A percentile compares a stretch with the other conserved stretches of the same genome.
Evolutionary conservation across 1,140 invertebrate genomes (phyloP).

Genomic region (Meteorus sp.): DNA sequence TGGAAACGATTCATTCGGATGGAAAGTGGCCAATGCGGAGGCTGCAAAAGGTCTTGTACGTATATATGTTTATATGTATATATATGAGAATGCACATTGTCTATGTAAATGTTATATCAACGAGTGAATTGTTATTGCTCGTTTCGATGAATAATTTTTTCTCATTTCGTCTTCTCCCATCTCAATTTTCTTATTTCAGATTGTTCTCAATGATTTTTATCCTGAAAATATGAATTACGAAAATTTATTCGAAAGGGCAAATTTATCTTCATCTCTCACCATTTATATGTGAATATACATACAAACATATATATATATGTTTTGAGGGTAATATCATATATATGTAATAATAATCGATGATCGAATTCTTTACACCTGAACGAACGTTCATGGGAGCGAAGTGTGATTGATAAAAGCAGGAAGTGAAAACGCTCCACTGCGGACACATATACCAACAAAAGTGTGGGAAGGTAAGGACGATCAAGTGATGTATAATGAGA

Average conservation of each 20-base stretch:
- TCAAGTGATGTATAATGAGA: neutral
- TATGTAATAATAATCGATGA: conserved; percentile 15
- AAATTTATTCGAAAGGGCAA: conserved; percentile 4
- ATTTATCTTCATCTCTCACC: neutral
- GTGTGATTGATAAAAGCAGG: conserved; percentile 3
- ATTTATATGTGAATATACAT: too few species aligned
- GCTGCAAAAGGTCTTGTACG: conserved; percentile 14
- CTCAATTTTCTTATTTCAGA: neutral
- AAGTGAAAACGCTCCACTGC: neutral
- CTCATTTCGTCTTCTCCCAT: neutral
- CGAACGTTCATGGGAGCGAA: conserved; percentile 1
- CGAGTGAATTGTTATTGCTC: neutral
- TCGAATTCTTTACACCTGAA: neutral
- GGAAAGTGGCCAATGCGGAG: conserved; percentile 11
- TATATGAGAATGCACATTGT: conserved; percentile 13
- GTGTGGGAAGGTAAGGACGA: neutral
- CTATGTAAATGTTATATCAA: neutral
- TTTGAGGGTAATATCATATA: too few species aligned
- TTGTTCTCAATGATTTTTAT: neutral
- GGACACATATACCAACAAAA: too few species aligned
- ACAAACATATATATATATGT: neutral
- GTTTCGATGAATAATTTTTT: neutral
- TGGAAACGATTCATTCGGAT: conserved; percentile 19
- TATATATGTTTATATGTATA: too few species aligned
- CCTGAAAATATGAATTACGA: neutral